Percentiles rank a stretch among this genome's conserved stretches.
phyloP scores from a whole-genome alignment of 2,888 invertebrate species.

The Hydraecia micacea region DNA sequence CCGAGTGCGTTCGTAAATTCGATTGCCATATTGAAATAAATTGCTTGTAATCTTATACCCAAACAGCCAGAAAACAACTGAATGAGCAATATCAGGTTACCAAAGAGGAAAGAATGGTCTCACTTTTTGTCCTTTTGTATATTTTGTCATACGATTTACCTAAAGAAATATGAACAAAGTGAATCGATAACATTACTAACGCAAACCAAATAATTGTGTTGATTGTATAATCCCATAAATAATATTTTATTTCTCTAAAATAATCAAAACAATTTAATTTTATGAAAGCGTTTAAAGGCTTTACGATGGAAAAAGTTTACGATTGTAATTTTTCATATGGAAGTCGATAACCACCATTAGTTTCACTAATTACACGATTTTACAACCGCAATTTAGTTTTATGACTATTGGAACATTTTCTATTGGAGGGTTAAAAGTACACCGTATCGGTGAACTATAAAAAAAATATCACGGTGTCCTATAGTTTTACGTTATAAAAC shows the following conservation, averaged over 20 bases:
- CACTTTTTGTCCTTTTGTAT: conserved; percentile 80
- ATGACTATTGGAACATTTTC: conserved; percentile 84
- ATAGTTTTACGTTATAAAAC: conserved; percentile 82
- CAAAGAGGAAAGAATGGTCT: conserved; percentile 81
- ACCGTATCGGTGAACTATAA: conserved; percentile 77
- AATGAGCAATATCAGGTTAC: conserved; percentile 89
- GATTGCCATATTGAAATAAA: conserved; percentile 89
- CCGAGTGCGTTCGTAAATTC: conserved; percentile 84
- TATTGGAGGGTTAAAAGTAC: conserved; percentile 78
- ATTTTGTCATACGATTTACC: conserved; percentile 79
- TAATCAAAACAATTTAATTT: conserved; percentile 76
- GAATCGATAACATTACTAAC: conserved; percentile 63
- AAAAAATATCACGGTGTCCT: conserved; percentile 82
- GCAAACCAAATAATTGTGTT: conserved; percentile 58
- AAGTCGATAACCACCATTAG: conserved; percentile 86
- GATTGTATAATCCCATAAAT: conserved; percentile 67
- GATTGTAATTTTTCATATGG: conserved; percentile 81
- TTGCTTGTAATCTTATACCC: conserved; percentile 90
- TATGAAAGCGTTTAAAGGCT: conserved; percentile 71
- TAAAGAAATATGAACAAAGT: conserved; percentile 62
- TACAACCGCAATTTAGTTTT: conserved; percentile 86
- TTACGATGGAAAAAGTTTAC: conserved; percentile 77
- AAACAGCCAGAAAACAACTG: conserved; percentile 89
- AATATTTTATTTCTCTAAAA: conserved; percentile 63
- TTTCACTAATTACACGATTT: conserved; percentile 88